phyloP scores from a whole-genome alignment of 2,888 invertebrate genomes.

The Erpobdella octoculata region DNA sequence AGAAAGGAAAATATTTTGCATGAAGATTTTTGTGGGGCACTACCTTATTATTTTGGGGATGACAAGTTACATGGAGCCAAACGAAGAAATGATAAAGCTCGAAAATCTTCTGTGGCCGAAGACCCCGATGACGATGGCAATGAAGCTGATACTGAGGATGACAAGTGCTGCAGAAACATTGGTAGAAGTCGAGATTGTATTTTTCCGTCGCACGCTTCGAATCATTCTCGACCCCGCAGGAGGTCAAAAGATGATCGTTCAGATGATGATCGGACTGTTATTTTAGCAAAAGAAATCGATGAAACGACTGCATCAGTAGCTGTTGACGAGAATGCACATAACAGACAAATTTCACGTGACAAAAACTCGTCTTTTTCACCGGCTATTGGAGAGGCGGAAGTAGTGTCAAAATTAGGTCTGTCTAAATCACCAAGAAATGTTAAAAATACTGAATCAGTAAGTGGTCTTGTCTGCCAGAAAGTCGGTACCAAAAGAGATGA shows the following conservation, averaged over 20 bases:
- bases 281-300: background rate
- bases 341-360: too few species aligned
- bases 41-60: background rate
- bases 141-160: conserved; percentile 45
- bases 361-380: background rate
- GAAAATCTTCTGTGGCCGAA: background rate
- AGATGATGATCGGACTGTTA: background rate
- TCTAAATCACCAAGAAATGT: too few species aligned
- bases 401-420: too few species aligned
- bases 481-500: conserved; percentile 22
- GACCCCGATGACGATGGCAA: conserved; percentile 40
- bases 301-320: background rate
- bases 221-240: background rate
- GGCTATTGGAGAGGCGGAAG: conserved; percentile 38
- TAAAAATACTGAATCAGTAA: background rate
- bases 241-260: conserved; percentile 5
- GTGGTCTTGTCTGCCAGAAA: background rate
- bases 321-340: background rate
- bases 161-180: conserved; percentile 10
- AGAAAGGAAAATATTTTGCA: background rate
- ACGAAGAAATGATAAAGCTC: background rate
- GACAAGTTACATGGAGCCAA: background rate
- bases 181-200: background rate
- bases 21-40: background rate
- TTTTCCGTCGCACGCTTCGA: background rate